These are phyloP conservation scores for Conus canariensis DNA, from an alignment of 2,888 invertebrate genomes.

Conservation along the genomic window DNA sequence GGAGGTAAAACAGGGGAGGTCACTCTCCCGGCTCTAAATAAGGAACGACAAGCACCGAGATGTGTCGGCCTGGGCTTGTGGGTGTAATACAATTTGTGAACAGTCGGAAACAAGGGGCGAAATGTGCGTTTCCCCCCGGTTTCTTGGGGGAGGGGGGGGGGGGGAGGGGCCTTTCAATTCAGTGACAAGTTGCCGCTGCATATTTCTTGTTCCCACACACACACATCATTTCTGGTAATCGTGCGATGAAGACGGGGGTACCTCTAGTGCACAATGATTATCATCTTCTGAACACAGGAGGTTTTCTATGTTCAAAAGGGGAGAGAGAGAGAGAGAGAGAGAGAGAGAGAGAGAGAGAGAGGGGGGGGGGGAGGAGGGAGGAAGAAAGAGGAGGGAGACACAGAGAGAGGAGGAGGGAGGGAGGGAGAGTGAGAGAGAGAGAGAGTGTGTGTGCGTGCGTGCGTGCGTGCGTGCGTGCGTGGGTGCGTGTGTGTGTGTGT, in stretches of 20 bases:
- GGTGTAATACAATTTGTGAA: conserved; percentile 13
- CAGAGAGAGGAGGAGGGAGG: not conserved
- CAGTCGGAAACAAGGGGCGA: not conserved
- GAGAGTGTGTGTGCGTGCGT: not conserved
- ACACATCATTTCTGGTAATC: no score
- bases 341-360: not conserved
- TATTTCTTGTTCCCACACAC: no score
- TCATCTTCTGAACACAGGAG: no score
- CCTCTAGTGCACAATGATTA: no score
- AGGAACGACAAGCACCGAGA: not conserved
- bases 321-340: not conserved
- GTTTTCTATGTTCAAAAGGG: not conserved
- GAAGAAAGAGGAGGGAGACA: not conserved
- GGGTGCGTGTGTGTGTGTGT: no score
- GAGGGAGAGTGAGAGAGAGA: no score
- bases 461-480: no score
- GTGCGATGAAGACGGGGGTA: no score
- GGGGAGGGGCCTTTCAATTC: not conserved
- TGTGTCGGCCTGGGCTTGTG: not conserved
- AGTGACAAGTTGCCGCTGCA: not conserved
- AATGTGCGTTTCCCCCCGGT: not conserved
- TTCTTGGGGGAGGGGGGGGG: no score
- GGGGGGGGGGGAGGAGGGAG: not conserved
- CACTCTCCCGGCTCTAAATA: not conserved
- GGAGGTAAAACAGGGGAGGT: not conserved